phyloP scores from a whole-genome alignment of 1,140 invertebrate genomes.

The Papilio helenus region DNA sequence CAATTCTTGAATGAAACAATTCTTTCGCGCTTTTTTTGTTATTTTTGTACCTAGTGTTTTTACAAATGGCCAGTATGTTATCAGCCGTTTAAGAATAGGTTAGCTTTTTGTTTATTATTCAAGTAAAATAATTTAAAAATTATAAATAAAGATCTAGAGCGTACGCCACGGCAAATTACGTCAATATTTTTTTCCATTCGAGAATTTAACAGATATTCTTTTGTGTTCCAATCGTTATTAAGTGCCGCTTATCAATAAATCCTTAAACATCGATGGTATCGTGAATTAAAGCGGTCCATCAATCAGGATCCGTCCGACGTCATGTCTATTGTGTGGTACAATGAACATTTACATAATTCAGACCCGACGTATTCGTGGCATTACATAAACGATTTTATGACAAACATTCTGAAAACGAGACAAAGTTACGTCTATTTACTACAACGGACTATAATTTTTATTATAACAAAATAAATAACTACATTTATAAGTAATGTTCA shows the following conservation, averaged over 20 bases:
- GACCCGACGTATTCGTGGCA: conserved; percentile 55
- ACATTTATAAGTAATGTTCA: background rate
- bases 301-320: conserved; percentile 65
- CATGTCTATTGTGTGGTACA: conserved; percentile 61
- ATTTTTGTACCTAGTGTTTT: background rate
- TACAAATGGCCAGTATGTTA: background rate
- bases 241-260: conserved; percentile 62
- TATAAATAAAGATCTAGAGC: background rate
- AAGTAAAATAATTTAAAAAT: no score
- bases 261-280: conserved; percentile 54
- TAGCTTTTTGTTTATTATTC: background rate
- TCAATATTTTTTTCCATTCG: background rate
- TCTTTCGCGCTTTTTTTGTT: background rate
- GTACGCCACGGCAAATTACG: background rate
- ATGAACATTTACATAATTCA: conserved; percentile 65
- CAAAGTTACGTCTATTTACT: background rate
- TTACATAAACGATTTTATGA: conserved; percentile 32
- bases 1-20: background rate
- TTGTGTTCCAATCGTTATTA: conserved; percentile 41
- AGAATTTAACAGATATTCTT: background rate
- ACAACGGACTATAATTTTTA: background rate
- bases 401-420: conserved; percentile 15
- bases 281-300: conserved; percentile 55
- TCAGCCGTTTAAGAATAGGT: background rate
- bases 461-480: background rate